Evolutionary conservation across 2,888 invertebrate species (phyloP).

Genomic region (Chelonus formosanus): DNA sequence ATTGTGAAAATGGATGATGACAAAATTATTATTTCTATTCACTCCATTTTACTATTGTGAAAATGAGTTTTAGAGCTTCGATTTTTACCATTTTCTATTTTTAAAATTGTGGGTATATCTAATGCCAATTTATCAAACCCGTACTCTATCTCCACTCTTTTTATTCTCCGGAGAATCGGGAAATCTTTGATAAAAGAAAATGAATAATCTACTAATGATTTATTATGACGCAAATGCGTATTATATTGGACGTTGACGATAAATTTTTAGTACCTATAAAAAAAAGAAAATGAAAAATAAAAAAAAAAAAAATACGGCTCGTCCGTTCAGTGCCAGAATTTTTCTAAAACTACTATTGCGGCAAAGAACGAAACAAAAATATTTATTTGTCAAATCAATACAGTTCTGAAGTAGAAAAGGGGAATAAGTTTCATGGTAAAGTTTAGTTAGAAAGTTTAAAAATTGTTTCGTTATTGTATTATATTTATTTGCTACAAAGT

Average conservation of each 20-base stretch:
- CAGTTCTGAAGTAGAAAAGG: no score
- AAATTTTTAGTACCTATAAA: conserved; percentile 14
- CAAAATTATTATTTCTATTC: no score
- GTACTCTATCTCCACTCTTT: conserved; percentile 24
- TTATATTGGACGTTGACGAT: conserved; percentile 12
- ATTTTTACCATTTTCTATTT: conserved; percentile 15
- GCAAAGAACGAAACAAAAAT: background rate
- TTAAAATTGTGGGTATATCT: background rate
- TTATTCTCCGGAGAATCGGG: background rate
- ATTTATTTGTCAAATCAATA: background rate
- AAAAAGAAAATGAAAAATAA: conserved; percentile 17
- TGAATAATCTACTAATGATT: no score
- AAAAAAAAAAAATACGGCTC: conserved; percentile 34
- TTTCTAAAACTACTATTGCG: background rate
- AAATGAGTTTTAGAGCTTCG: conserved; percentile 1
- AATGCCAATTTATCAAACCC: background rate
- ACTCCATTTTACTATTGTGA: background rate
- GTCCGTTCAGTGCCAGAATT: conserved; percentile 19
- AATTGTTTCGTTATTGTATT: no score
- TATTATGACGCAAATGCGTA: no score
- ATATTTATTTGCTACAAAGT: no score
- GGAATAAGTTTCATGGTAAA: no score
- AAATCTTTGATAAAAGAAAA: no score
- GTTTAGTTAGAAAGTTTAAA: no score
- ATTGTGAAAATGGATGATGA: no score